These are phyloP conservation scores for Aphidius colemani DNA, from an alignment of 2,888 invertebrate species.

Conservation along the genomic window DNA sequence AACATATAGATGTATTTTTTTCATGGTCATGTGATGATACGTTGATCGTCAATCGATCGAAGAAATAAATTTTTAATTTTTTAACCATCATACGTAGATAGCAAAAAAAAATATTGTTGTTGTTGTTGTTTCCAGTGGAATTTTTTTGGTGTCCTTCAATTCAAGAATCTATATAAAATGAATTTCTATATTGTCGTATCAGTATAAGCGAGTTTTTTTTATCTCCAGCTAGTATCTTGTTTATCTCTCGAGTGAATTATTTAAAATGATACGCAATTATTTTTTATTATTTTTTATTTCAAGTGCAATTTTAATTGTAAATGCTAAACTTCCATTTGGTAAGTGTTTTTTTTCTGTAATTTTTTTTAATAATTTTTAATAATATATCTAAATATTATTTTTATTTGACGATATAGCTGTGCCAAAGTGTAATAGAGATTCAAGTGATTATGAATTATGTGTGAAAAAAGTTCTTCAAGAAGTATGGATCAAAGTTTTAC, in stretches of 20 bases:
- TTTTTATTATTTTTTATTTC: conserved; percentile 31
- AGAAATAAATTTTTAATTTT: too few relatives aligned
- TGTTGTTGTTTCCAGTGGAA: too few relatives aligned
- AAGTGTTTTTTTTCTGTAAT: too few relatives aligned
- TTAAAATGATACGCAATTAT: conserved; percentile 42
- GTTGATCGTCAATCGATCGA: too few relatives aligned
- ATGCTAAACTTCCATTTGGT: conserved; percentile 41
- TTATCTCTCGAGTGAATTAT: conserved; percentile 41
- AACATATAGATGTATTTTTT: too few relatives aligned
- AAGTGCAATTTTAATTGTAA: conserved; percentile 28
- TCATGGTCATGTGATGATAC: too few relatives aligned
- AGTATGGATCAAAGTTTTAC: conserved; percentile 49
- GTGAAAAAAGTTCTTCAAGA: conserved; percentile 54
- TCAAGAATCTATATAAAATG: conserved; percentile 57
- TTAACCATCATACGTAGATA: too few relatives aligned
- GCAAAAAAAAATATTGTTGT: too few relatives aligned
- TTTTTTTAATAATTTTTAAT: too few relatives aligned
- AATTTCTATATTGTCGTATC: conserved; percentile 46
- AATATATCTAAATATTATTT: too few relatives aligned
- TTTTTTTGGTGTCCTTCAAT: conserved; percentile 50
- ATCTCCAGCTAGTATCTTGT: conserved; percentile 39
- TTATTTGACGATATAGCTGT: conserved; percentile 42
- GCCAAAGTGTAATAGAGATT: conserved; percentile 48
- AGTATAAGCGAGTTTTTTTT: too few relatives aligned
- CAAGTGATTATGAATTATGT: conserved; percentile 51